Base-by-base conservation (phyloP, 2,113 vertebrate species). In the Tragulus kanchil region DNA sequence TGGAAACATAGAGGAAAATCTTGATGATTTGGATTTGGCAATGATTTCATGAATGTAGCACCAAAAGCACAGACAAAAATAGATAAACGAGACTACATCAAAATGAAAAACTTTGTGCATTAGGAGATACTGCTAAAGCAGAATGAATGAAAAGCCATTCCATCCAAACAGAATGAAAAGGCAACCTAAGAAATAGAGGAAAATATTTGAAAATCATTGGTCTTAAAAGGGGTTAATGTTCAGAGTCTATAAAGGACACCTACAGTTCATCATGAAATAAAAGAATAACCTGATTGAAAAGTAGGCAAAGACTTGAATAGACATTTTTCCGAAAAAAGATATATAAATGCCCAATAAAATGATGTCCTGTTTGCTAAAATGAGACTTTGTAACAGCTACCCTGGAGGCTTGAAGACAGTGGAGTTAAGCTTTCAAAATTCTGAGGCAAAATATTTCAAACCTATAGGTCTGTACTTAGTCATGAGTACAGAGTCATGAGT, bases 1-100 rank as follows among this genome's bases (percentile, higher is more conserved):
- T 77, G 83, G 42, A 64, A 93, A 85, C 69, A 85, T 61, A 52
- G 17, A 48, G n/a, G 12, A 77, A 75, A 75, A 45, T 9, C n/a
- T 85, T 85, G 58, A 77, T 75, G 67, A 75, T 17, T 77, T 93
- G 71, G n/a, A 77, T 77, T 85, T 64, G 48, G 58, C 82, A 77
- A 10, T 50, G 42, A 12, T 50, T 82, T 77, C 28, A 50, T 89
- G 13, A 21, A 77, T 77, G 45, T 52, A 61, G 75, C 59, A 31
- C 45, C 59, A 62, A 77, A 77, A 62, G 21, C 28, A 50, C 56
- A 64, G 48, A 17, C n/a, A 45, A 85, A 85, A 64, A 77, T 54
- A 85, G 58, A 85, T 77, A 62, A 54, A 56, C 16, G n/a, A n/a
- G 12, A 45, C n/a, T 85, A 64, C 8, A 64, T 54, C n/a, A 93